These are phyloP conservation scores for Ctenochaetus hawaiiensis DNA, from an alignment of 2,797 vertebrate genomes.

Conservation along the genomic window DNA sequence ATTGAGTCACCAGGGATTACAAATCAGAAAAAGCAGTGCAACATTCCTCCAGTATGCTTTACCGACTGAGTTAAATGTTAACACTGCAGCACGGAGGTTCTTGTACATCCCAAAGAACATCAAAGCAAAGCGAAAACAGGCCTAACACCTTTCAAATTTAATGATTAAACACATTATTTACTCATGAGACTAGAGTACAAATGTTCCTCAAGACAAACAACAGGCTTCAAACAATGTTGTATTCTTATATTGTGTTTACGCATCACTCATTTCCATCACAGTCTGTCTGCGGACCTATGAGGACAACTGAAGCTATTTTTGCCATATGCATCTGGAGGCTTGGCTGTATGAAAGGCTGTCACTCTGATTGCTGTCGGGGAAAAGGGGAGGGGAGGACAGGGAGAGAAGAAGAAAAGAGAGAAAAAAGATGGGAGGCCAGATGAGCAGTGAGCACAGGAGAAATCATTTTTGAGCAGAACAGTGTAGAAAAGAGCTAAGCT, in stretches of 20 bases:
- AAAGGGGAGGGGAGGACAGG: slow-evolving; percentile 3
- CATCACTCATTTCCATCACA: slow-evolving; percentile 25
- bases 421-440: slow-evolving; percentile 17
- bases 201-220: slow-evolving; percentile 27
- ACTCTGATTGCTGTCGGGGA: slow-evolving; percentile 46
- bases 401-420: neutral
- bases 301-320: slow-evolving; percentile 61
- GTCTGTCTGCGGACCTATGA: slow-evolving; percentile 21
- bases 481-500: slow-evolving; percentile 21
- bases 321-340: slow-evolving; percentile 52
- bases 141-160: neutral
- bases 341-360: slow-evolving; percentile 49
- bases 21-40: neutral
- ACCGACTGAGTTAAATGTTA: neutral
- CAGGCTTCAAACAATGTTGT: slow-evolving; percentile 16
- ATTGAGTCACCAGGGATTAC: neutral
- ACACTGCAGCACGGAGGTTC: slow-evolving; percentile 15
- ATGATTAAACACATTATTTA: slow-evolving; percentile 23
- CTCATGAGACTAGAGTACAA: neutral
- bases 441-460: slow-evolving; percentile 12
- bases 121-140: slow-evolving; percentile 2
- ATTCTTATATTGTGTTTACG: slow-evolving; percentile 18
- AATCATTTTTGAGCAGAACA: slow-evolving; percentile 44
- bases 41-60: neutral
- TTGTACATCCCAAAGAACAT: neutral